Evolutionary conservation across 2,888 invertebrate species (phyloP).

Genomic region (Megastigmus dorsalis): DNA sequence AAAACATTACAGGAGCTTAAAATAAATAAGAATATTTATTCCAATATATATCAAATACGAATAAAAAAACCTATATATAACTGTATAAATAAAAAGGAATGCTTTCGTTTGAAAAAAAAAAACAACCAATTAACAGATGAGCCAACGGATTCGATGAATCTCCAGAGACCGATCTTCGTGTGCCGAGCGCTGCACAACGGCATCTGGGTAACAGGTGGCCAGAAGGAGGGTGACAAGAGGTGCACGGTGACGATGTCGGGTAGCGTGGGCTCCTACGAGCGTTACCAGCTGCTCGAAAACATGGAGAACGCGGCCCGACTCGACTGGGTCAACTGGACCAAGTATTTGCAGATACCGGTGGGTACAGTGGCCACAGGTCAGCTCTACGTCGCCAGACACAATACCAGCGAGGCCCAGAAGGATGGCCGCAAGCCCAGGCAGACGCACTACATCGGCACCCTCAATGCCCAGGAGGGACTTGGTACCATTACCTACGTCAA

Average conservation of each 20-base stretch:
- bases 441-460: constrained; percentile 82
- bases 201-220: constrained; percentile 83
- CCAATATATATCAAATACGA: no score
- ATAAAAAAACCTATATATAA: no score
- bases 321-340: constrained; percentile 85
- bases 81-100: no score
- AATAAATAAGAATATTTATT: no score
- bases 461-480: constrained; percentile 79
- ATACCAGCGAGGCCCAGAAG: constrained; percentile 29
- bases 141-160: constrained; percentile 49
- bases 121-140: constrained; percentile 52
- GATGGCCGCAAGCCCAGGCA: constrained; percentile 63
- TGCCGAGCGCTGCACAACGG: constrained; percentile 85
- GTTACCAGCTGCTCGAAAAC: constrained; percentile 85
- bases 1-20: no score
- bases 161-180: constrained; percentile 78
- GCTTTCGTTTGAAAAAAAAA: no score
- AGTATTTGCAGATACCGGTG: constrained; percentile 80
- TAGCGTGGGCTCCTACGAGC: constrained; percentile 77
- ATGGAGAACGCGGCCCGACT: constrained; percentile 85
- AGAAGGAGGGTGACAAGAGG: constrained; percentile 77
- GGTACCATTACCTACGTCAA: constrained; percentile 83
- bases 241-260: constrained; percentile 81
- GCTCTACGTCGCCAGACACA: constrained; percentile 73
- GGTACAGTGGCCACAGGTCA: constrained; percentile 81